Percentiles rank a stretch among this genome's conserved stretches.
phyloP scores from a whole-genome alignment of 2,113 vertebrate genomes.

The Atherinomorus stipes region DNA sequence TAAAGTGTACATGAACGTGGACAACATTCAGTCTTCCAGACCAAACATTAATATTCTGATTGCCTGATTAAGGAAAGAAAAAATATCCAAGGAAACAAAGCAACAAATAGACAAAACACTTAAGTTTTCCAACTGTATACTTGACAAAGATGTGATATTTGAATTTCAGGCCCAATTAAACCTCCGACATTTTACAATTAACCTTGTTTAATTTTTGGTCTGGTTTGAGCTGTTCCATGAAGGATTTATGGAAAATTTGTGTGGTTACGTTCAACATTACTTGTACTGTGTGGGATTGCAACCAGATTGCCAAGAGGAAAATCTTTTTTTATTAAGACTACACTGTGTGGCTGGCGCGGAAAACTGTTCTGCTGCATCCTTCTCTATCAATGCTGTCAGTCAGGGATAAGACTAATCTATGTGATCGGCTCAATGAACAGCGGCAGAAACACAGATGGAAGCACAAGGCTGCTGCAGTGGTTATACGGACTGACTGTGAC shows the following conservation, averaged over 20 bases:
- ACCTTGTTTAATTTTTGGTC: conserved; percentile 1
- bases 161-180: neutral
- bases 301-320: neutral
- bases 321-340: neutral
- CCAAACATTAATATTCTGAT: neutral
- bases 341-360: neutral
- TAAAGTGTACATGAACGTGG: conserved; percentile 1
- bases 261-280: neutral
- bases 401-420: neutral
- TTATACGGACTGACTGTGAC: conserved; percentile 37
- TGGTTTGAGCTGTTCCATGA: neutral
- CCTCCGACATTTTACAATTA: neutral
- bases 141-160: neutral
- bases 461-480: conserved; percentile 4
- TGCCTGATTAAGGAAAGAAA: neutral
- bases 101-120: neutral
- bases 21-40: conserved; percentile 21
- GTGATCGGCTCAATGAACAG: conserved; percentile 25
- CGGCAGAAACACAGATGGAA: conserved; percentile 8
- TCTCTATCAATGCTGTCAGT: neutral
- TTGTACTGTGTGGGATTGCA: conserved; percentile 1
- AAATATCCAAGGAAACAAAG: neutral
- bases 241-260: neutral
- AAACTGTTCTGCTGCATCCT: neutral
- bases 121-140: too few species aligned